Evolutionary conservation across 1,140 invertebrate species (phyloP).

Genomic region (Drosophila tropicalis): DNA sequence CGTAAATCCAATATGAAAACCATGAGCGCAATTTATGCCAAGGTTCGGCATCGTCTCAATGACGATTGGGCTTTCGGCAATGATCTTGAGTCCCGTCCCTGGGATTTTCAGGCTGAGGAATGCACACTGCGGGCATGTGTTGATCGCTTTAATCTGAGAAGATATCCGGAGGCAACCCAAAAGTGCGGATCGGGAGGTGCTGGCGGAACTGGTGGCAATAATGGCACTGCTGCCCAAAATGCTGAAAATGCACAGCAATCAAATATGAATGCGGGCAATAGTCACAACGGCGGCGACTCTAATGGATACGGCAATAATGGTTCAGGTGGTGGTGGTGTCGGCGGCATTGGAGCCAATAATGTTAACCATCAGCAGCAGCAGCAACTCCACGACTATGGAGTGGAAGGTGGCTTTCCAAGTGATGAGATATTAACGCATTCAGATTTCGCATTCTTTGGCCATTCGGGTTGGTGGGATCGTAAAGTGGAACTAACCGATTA

Average conservation of each 20-base stretch:
- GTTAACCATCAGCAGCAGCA: constrained; percentile 77
- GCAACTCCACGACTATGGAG: constrained; percentile 76
- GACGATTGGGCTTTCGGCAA: constrained; percentile 99
- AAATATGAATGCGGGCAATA: constrained; percentile 68
- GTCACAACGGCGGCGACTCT: constrained; percentile 55
- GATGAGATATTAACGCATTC: constrained; percentile 80
- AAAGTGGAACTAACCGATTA: constrained; percentile 95
- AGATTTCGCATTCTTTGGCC: constrained; percentile 81
- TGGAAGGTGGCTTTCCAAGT: constrained; percentile 78
- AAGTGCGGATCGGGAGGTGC: constrained; percentile 59
- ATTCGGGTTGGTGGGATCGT: constrained; percentile 82
- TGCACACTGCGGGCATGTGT: constrained; percentile 96
- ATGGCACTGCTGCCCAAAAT: constrained; percentile 71
- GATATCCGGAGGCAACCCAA: constrained; percentile 87
- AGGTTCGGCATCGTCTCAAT: constrained; percentile 96
- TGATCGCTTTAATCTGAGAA: constrained; percentile 96
- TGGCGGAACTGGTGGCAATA: constrained; percentile 51
- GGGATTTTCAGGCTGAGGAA: constrained; percentile 99
- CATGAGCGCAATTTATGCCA: constrained; percentile 99
- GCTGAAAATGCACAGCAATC: constrained; percentile 70
- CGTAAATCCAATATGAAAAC: constrained; percentile 99
- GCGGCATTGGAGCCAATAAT: constrained; percentile 43
- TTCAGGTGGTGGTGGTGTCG: constrained; percentile 37
- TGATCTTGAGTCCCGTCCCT: constrained; percentile 98
- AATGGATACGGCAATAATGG: constrained; percentile 60